phyloP scores from a whole-genome alignment of 2,888 invertebrate genomes.

The Paralinhomoeus sp. region DNA sequence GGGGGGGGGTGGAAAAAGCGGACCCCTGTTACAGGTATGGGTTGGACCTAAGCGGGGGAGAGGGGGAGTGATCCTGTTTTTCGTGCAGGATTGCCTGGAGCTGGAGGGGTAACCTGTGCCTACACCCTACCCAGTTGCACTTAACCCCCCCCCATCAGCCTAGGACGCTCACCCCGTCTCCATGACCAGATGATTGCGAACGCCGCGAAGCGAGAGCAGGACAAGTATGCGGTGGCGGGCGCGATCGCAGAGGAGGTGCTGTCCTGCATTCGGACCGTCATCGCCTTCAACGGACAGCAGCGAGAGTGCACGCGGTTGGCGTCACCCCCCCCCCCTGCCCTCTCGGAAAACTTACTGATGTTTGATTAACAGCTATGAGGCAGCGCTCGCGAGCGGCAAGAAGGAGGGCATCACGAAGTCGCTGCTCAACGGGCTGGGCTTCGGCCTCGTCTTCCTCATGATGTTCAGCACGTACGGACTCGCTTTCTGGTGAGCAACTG shows the following conservation, averaged over 20 bases:
- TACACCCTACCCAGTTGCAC: too few species aligned
- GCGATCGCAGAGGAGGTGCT: slow-evolving; percentile 18
- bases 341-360: neutral
- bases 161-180: too few species aligned
- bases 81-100: too few species aligned
- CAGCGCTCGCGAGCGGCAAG: slow-evolving; percentile 17
- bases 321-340: neutral
- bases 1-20: too few species aligned
- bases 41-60: too few species aligned
- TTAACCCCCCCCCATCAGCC: too few species aligned
- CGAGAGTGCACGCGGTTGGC: slow-evolving; percentile 10
- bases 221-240: slow-evolving; percentile 18
- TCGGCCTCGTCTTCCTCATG: slow-evolving; percentile 24
- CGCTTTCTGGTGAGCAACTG: slow-evolving; percentile 7
- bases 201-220: slow-evolving; percentile 29
- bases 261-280: slow-evolving; percentile 14
- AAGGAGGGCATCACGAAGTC: slow-evolving; percentile 27
- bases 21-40: too few species aligned
- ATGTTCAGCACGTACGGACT: slow-evolving; percentile 19
- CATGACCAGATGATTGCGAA: slow-evolving; percentile 28
- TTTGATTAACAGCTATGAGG: slow-evolving; percentile 8
- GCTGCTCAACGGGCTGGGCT: slow-evolving; percentile 19
- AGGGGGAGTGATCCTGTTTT: too few species aligned
- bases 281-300: slow-evolving; percentile 15
- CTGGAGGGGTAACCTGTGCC: too few species aligned